Evolutionary conservation across 2,797 vertebrate genomes (phyloP), one percentile per base, ranked within the genome.

Genomic region (Anabacerthia variegaticeps): DNA sequence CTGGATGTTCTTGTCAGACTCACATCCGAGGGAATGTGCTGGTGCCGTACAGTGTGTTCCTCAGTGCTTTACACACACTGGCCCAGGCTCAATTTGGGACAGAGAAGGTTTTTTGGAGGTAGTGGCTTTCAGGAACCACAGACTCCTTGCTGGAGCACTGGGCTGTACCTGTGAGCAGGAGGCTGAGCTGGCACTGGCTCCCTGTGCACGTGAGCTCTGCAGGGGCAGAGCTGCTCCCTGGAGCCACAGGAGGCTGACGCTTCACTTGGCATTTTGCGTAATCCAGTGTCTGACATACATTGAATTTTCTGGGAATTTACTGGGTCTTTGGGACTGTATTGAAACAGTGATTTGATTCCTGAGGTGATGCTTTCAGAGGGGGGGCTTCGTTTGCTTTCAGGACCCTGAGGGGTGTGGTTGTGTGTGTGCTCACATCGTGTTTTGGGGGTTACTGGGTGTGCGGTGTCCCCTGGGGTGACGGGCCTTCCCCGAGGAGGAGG

Each of bases 11-110:
- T 87, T 92, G 74, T 88, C 20, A 30, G 76, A 19, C 28, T 88
- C 1, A 0, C 48, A 65, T 85, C 73, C 14, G 7, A 52, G 86
- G 55, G 51, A 49, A 44, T 22, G 49, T 49, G 84, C 73, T 91
- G 93, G n/a, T 79, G 54, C 7, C 7, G 85, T 67, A 94, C 93
- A 79, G 5, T 1, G 22, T 89, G 93, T 95, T 86, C 94, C 46
- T 32, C n/a, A 1, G 12, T 32, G 61, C 75, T 61, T 66, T 52
- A 20, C 16, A 9, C 54, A 6, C 7, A 1, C 43, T 92, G 88
- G 85, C 77, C 63, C 3, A 2, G 63, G 78, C 56, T 77, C 32
- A 1, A 62, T 69, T 82, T 41, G 76, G 14, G 85, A 4, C 43
- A 43, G 79, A 44, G 55, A 2, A 85, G 84, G 36, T 49, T 56